Conservation (phyloP, 1,140 invertebrate species). For the Centruroides vittatus region DNA sequence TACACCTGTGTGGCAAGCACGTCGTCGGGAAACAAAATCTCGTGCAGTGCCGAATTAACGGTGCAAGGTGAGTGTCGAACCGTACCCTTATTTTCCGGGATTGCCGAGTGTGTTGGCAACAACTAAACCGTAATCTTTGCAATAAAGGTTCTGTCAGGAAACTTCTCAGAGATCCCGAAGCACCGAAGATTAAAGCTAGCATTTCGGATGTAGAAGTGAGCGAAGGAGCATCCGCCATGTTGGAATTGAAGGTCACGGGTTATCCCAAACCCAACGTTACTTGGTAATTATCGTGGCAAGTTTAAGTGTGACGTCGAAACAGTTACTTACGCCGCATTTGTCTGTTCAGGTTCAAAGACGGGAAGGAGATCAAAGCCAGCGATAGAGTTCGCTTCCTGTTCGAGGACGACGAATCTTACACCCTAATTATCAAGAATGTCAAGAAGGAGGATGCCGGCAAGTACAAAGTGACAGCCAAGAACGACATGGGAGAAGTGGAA, state of each 20-base stretch:
- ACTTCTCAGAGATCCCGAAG: conserved; percentile 32
- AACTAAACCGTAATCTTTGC: no score
- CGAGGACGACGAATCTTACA: conserved; percentile 82
- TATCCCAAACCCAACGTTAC: conserved; percentile 84
- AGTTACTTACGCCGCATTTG: not conserved
- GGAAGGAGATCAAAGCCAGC: conserved; percentile 60
- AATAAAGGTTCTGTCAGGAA: not conserved
- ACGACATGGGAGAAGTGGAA: conserved; percentile 71
- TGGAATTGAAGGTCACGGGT: conserved; percentile 82
- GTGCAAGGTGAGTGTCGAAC: conserved; percentile 49
- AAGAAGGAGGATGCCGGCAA: conserved; percentile 62
- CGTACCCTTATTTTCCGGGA: no score
- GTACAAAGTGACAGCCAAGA: conserved; percentile 68
- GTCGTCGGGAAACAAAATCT: conserved; percentile 76
- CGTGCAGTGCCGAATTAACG: conserved; percentile 80
- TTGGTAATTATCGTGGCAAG: conserved; percentile 37
- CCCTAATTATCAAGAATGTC: conserved; percentile 79
- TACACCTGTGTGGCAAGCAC: conserved; percentile 93
- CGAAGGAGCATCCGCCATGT: conserved; percentile 79
- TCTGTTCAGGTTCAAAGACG: conserved; percentile 51
- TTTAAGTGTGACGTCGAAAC: not conserved
- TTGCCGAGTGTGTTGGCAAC: no score
- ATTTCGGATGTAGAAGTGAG: conserved; percentile 59
- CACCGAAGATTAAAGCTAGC: conserved; percentile 48
- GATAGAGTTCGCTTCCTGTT: conserved; percentile 73